Percentiles rank a stretch among this genome's conserved stretches.
phyloP scores from a whole-genome alignment of 2,888 invertebrate genomes.

The Cosmia pyralina region DNA sequence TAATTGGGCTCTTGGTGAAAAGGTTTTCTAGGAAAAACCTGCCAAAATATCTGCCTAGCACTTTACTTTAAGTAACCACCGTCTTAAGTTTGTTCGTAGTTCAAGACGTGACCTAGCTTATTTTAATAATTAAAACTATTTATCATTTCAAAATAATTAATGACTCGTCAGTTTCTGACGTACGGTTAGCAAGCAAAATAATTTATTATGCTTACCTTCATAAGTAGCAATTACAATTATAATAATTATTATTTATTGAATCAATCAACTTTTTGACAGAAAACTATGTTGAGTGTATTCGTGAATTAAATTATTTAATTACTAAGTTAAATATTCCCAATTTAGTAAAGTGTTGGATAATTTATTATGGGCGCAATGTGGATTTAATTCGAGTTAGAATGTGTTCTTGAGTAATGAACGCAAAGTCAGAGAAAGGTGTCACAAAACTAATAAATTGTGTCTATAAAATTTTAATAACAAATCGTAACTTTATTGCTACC shows the following conservation, averaged over 20 bases:
- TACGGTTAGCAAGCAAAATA: background rate
- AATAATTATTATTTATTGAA: constrained; percentile 25
- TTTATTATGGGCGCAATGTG: constrained; percentile 19
- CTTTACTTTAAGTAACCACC: background rate
- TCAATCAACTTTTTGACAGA: constrained; percentile 21
- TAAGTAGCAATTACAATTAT: constrained; percentile 11
- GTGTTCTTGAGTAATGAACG: constrained; percentile 17
- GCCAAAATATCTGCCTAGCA: background rate
- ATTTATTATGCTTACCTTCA: constrained; percentile 26
- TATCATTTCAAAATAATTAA: constrained; percentile 24
- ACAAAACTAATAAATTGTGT: constrained; percentile 3
- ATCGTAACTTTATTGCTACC: background rate
- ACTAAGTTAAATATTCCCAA: constrained; percentile 34
- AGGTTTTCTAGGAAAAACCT: background rate
- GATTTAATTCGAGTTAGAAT: constrained; percentile 17
- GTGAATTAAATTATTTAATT: constrained; percentile 12
- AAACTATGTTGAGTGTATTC: background rate
- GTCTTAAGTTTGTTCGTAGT: background rate
- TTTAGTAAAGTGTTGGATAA: constrained; percentile 40
- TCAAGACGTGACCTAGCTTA: background rate
- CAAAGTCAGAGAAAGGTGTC: constrained; percentile 6
- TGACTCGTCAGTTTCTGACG: constrained; percentile 17
- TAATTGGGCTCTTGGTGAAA: no score
- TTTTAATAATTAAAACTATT: constrained; percentile 5
- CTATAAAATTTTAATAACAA: background rate